Evolutionary conservation across 2,113 vertebrate species (phyloP).

Genomic region (Calidris pygmaea): DNA sequence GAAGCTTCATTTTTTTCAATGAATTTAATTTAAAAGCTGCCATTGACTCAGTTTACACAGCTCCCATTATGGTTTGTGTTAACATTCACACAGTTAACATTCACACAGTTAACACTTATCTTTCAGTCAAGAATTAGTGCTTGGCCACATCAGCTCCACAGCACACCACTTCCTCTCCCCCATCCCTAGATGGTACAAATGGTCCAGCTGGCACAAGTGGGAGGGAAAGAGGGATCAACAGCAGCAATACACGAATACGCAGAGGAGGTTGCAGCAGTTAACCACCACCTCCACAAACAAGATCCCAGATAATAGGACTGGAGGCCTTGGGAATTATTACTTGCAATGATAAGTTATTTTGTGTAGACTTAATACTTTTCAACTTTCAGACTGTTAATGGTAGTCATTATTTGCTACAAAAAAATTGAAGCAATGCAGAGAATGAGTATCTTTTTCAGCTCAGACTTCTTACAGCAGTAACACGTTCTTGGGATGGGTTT

Average conservation of each 20-base stretch:
- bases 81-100: not conserved
- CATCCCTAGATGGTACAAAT: not conserved
- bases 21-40: not conserved
- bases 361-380: not conserved
- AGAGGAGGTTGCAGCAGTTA: not conserved
- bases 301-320: not conserved
- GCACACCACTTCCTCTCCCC: not conserved
- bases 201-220: not conserved
- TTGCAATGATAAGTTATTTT: not conserved
- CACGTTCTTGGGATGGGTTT: not conserved
- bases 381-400: not conserved
- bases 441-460: not conserved
- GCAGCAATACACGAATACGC: not conserved
- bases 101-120: not conserved
- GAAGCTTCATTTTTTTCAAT: not conserved
- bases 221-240: not conserved
- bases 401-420: not conserved
- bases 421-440: not conserved
- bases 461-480: not conserved
- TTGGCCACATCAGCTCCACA: not conserved
- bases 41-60: not conserved
- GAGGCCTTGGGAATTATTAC: not conserved
- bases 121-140: not conserved
- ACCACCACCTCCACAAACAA: not conserved
- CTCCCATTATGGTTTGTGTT: not conserved